phyloP scores from a whole-genome alignment of 1,140 invertebrate species.

The Psix sp. region DNA sequence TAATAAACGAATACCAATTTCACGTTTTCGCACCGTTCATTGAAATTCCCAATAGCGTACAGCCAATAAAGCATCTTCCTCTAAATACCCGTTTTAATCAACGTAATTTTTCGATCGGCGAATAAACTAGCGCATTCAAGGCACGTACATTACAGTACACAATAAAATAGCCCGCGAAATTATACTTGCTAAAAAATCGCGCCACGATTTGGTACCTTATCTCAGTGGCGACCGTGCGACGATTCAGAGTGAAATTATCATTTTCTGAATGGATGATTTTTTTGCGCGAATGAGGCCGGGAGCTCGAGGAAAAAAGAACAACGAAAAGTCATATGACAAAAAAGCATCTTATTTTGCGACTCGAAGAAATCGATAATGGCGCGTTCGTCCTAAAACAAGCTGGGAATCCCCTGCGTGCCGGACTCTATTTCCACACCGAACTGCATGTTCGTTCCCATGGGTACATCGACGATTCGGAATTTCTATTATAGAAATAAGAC shows the following conservation, averaged over 20 bases:
- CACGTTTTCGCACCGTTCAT: conserved; percentile 9
- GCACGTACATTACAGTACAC: conserved; percentile 28
- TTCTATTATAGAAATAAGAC: conserved; percentile 34
- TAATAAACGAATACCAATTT: conserved; percentile 24
- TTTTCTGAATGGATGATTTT: conserved; percentile 33
- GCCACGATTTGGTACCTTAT: conserved; percentile 30
- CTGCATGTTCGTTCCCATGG: conserved; percentile 21
- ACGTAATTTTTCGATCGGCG: conserved; percentile 44
- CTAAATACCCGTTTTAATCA: conserved; percentile 45
- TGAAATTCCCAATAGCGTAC: conserved; percentile 31
- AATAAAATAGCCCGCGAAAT: conserved; percentile 27
- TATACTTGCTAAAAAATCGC: conserved; percentile 44
- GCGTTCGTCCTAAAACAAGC: conserved; percentile 16
- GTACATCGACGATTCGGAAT: conserved; percentile 38
- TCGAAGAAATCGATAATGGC: conserved; percentile 38
- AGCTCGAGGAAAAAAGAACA: background rate
- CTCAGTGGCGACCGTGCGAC: conserved; percentile 12
- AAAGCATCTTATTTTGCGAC: conserved; percentile 10
- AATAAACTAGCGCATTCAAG: conserved; percentile 7
- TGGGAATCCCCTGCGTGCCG: conserved; percentile 9
- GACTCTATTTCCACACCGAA: conserved; percentile 17
- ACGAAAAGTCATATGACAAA: conserved; percentile 31
- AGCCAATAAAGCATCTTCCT: conserved; percentile 42
- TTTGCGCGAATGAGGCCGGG: background rate
- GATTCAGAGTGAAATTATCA: conserved; percentile 33